Evolutionary conservation across 2,797 vertebrate genomes (phyloP).

Genomic region (Lophius americanus): DNA sequence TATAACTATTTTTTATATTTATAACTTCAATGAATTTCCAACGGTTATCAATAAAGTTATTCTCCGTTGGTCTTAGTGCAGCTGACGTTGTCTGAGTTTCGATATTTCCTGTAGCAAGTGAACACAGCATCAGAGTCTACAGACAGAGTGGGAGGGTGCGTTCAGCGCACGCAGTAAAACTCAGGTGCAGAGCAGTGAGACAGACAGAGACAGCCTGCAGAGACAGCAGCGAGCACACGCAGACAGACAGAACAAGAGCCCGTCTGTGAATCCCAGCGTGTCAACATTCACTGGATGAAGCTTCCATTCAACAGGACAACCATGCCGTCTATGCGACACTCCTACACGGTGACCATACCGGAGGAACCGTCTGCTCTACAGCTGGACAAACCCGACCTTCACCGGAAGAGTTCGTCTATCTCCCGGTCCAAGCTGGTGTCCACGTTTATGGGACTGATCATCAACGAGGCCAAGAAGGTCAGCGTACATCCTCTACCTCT

Average conservation of each 20-base stretch:
- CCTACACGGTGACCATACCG: conserved; percentile 85
- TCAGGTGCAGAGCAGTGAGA: conserved; percentile 13
- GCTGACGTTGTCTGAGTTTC: neutral
- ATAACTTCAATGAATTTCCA: neutral
- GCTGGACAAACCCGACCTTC: conserved; percentile 38
- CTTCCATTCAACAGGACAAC: neutral
- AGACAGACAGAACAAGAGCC: neutral
- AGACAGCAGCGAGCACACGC: no score
- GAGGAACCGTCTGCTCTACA: conserved; percentile 50
- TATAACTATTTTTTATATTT: no score
- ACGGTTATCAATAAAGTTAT: neutral
- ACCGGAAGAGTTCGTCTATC: conserved; percentile 72
- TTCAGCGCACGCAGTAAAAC: conserved; percentile 45
- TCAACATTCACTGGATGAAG: conserved; percentile 5
- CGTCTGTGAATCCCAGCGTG: neutral
- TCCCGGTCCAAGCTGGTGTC: conserved; percentile 83
- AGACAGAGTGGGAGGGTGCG: conserved; percentile 38
- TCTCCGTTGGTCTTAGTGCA: neutral
- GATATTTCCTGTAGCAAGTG: conserved; percentile 13
- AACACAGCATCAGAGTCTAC: conserved; percentile 38
- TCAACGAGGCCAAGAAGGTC: conserved; percentile 93
- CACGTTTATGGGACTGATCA: conserved; percentile 87
- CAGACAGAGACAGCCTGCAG: neutral
- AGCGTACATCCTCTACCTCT: conserved; percentile 26
- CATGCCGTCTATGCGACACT: conserved; percentile 83